These are phyloP conservation scores for Trogon surrucura DNA, from an alignment of 2,113 vertebrate species.

Conservation along the genomic window DNA sequence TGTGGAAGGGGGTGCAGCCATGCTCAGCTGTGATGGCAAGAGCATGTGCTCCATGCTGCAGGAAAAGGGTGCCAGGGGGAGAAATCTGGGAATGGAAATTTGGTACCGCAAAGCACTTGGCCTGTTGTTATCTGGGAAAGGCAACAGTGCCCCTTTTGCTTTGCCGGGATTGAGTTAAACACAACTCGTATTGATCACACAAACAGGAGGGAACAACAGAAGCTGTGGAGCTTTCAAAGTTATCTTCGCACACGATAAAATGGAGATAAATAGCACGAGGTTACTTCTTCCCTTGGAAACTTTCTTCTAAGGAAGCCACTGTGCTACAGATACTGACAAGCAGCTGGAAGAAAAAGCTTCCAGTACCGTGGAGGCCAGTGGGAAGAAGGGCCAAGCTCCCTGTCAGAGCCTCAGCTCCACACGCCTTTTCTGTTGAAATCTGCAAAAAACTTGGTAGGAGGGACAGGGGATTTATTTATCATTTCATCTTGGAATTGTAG, in stretches of 20 bases:
- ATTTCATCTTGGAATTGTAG: constrained; percentile 1
- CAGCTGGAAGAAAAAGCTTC: constrained; percentile 31
- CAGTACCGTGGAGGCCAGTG: neutral
- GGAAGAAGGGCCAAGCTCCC: constrained; percentile 10
- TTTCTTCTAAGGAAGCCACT: constrained; percentile 15
- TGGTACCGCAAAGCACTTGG: neutral
- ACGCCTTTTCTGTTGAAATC: neutral
- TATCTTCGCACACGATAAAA: neutral
- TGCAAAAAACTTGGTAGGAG: neutral
- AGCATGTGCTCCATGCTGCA: rapidly evolving
- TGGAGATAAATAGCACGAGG: neutral
- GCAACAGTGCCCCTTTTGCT: neutral
- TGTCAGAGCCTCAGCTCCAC: neutral
- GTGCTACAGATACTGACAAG: constrained; percentile 38
- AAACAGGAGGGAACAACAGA: neutral
- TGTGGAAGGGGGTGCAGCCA: neutral
- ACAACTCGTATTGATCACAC: neutral
- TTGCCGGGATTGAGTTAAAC: neutral
- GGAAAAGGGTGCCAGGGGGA: neutral
- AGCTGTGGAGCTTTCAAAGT: neutral
- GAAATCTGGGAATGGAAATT: neutral
- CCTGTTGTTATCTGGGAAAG: neutral
- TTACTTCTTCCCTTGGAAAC: neutral
- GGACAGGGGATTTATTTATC: neutral
- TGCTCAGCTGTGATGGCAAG: rapidly evolving